A percentile compares a stretch with the other conserved stretches of the same genome.
Conservation (phyloP, 2,797 vertebrate genomes). For the Hydrocynus forskahlii region DNA sequence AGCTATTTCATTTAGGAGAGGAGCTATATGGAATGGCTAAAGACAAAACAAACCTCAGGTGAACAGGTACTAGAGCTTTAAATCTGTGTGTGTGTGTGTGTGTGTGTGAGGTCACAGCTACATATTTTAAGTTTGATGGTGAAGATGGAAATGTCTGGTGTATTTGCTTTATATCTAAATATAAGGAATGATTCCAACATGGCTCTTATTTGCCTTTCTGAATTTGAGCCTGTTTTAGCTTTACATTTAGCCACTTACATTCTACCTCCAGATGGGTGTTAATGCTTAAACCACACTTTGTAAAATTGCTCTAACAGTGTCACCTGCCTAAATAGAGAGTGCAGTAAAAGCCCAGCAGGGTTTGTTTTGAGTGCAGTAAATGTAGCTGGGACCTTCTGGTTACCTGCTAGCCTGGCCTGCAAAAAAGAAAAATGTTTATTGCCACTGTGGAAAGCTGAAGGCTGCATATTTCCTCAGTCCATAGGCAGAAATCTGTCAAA, state of each 20-base stretch:
- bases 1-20: constrained; percentile 28
- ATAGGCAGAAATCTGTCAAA: constrained; percentile 6
- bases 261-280: constrained; percentile 53
- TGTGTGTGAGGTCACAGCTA: background rate
- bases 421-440: constrained; percentile 42
- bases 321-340: constrained; percentile 62
- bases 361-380: constrained; percentile 63
- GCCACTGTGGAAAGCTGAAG: constrained; percentile 31
- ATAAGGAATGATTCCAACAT: too few relatives aligned
- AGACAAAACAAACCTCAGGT: constrained; percentile 40
- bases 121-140: background rate
- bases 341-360: constrained; percentile 57
- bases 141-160: background rate
- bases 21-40: constrained; percentile 20
- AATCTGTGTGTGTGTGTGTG: too few relatives aligned
- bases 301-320: constrained; percentile 47
- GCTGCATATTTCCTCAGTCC: constrained; percentile 7
- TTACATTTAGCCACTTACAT: background rate
- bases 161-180: background rate
- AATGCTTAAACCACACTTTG: constrained; percentile 71
- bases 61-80: constrained; percentile 17
- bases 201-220: too few relatives aligned
- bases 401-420: constrained; percentile 44
- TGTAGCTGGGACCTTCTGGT: constrained; percentile 35
- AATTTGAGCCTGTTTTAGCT: too few relatives aligned